Conservation (phyloP, 1,140 invertebrate species). For the Procambarus clarkii region DNA sequence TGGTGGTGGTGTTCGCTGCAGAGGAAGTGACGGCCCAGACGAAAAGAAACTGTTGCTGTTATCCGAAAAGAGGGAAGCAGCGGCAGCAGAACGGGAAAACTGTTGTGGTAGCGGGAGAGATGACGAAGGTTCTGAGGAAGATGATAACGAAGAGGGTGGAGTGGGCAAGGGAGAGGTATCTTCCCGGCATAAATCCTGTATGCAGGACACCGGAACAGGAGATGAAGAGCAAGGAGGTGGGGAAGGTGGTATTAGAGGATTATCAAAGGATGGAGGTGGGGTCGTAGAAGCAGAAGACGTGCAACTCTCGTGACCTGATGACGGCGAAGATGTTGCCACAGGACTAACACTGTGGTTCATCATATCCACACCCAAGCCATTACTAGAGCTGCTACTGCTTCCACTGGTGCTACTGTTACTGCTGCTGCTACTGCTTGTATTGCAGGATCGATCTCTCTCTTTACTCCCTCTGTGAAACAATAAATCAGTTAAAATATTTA, state of each 20-base stretch:
- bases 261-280: slow-evolving; percentile 61
- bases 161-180: slow-evolving; percentile 58
- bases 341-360: slow-evolving; percentile 43
- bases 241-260: slow-evolving; percentile 56
- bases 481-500: too few relatives aligned
- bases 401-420: slow-evolving; percentile 24
- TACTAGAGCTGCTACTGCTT: slow-evolving; percentile 39
- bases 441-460: slow-evolving; percentile 57
- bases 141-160: slow-evolving; percentile 64
- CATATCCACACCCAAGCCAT: slow-evolving; percentile 33
- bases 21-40: slow-evolving; percentile 60
- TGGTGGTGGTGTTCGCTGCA: slow-evolving; percentile 46
- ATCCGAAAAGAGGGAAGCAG: slow-evolving; percentile 63
- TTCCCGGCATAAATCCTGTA: slow-evolving; percentile 39
- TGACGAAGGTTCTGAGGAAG: slow-evolving; percentile 63
- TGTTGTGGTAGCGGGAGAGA: slow-evolving; percentile 50
- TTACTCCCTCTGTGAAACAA: slow-evolving; percentile 53
- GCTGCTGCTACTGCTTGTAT: slow-evolving; percentile 11
- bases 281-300: slow-evolving; percentile 62
- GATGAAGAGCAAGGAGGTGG: slow-evolving; percentile 66
- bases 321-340: slow-evolving; percentile 58
- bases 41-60: slow-evolving; percentile 72
- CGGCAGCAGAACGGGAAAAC: slow-evolving; percentile 37
- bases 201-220: slow-evolving; percentile 42
- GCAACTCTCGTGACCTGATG: slow-evolving; percentile 59